A percentile compares a stretch with the other conserved stretches of the same genome.
Evolutionary conservation across 2,888 invertebrate genomes (phyloP).

Genomic region (Fabriciana adippe): DNA sequence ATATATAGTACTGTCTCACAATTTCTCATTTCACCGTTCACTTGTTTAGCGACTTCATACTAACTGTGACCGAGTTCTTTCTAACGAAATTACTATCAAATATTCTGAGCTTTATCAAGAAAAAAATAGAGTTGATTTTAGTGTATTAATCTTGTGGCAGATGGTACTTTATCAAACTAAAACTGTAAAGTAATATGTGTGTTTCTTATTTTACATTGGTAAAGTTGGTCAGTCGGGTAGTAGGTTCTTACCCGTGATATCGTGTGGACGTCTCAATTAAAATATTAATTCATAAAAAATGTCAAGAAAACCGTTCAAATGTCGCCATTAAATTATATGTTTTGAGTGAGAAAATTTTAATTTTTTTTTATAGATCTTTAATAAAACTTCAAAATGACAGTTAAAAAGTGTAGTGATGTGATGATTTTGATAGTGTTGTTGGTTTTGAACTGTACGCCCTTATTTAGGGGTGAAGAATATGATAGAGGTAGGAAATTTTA

Average conservation of each 20-base stretch:
- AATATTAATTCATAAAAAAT: slow-evolving; percentile 53
- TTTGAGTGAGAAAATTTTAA: slow-evolving; percentile 6
- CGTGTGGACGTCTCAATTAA: slow-evolving; percentile 56
- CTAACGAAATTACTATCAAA: slow-evolving; percentile 18
- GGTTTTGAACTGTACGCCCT: slow-evolving; percentile 63
- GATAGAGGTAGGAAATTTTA: slow-evolving; percentile 57
- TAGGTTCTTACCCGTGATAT: slow-evolving; percentile 64
- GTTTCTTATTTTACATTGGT: slow-evolving; percentile 79
- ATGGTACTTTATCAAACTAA: slow-evolving; percentile 57
- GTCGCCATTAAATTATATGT: slow-evolving; percentile 42
- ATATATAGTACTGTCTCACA: slow-evolving; percentile 65
- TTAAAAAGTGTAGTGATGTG: slow-evolving; percentile 75
- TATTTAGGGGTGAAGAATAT: slow-evolving; percentile 56
- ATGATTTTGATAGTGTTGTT: slow-evolving; percentile 68
- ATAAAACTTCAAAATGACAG: slow-evolving; percentile 69
- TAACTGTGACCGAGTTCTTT: slow-evolving; percentile 61
- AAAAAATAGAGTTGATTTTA: slow-evolving; percentile 27
- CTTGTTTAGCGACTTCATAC: slow-evolving; percentile 74
- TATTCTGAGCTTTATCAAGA: slow-evolving; percentile 22
- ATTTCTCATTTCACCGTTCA: slow-evolving; percentile 83
- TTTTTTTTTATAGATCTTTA: slow-evolving; percentile 30
- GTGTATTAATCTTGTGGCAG: slow-evolving; percentile 42
- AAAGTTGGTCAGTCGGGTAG: slow-evolving; percentile 81
- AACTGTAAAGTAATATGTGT: slow-evolving; percentile 67
- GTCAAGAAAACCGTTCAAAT: slow-evolving; percentile 62